phyloP scores from a whole-genome alignment of 2,797 vertebrate species.

The Gambelia wislizenii region DNA sequence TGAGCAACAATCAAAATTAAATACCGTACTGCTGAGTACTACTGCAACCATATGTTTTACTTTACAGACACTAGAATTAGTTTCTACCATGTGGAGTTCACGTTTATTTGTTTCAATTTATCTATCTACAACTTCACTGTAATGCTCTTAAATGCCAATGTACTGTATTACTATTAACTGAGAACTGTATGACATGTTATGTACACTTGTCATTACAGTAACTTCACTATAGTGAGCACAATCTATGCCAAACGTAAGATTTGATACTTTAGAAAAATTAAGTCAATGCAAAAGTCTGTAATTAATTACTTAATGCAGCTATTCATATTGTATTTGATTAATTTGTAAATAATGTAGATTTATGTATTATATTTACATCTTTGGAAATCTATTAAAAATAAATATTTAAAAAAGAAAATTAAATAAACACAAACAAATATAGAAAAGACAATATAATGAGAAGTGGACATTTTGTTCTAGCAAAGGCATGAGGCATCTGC shows the following conservation, averaged over 20 bases:
- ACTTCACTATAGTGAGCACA: too few species aligned
- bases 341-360: too few species aligned
- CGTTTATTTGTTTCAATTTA: constrained; percentile 3
- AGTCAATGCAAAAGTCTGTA: too few species aligned
- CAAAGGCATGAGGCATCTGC: constrained; percentile 58
- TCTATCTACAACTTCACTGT: constrained; percentile 1
- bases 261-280: not conserved
- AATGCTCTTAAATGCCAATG: constrained; percentile 8
- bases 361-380: too few species aligned
- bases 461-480: too few species aligned
- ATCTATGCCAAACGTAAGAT: not conserved
- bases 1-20: constrained; percentile 8
- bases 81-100: not conserved
- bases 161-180: constrained; percentile 1
- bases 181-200: not conserved
- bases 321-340: too few species aligned
- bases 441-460: not conserved
- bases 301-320: too few species aligned
- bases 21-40: not conserved
- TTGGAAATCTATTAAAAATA: too few species aligned
- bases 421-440: not conserved
- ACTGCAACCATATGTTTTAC: not conserved
- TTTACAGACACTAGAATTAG: not conserved
- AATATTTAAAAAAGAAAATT: too few species aligned
- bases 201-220: not conserved